phyloP scores from a whole-genome alignment of 2,797 vertebrate genomes.

The Telmatherina bonti region DNA sequence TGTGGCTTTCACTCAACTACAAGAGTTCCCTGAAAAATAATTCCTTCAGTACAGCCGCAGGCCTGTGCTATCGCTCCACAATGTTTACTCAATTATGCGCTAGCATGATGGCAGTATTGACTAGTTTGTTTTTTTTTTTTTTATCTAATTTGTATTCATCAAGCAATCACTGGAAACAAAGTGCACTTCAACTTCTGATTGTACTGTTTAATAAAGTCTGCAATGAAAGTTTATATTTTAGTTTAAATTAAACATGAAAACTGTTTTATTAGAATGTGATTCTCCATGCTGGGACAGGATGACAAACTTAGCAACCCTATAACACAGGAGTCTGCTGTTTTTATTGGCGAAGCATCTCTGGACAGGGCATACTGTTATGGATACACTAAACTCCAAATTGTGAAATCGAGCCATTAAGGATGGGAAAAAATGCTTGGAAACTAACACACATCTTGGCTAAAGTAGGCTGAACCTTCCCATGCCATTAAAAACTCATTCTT shows the following conservation, averaged over 20 bases:
- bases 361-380: conserved; percentile 64
- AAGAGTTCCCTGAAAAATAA: conserved; percentile 59
- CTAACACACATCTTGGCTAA: conserved; percentile 33
- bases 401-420: conserved; percentile 17
- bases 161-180: conserved; percentile 3
- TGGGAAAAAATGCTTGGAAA: conserved; percentile 28
- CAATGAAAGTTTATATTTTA: conserved; percentile 5
- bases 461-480: not conserved
- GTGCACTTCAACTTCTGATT: not conserved
- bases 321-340: conserved; percentile 74
- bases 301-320: conserved; percentile 66
- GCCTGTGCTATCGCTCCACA: conserved; percentile 44
- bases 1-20: conserved; percentile 65
- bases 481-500: conserved; percentile 38
- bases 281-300: conserved; percentile 61
- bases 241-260: conserved; percentile 21
- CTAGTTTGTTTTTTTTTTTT: conserved; percentile 44
- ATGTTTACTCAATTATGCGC: conserved; percentile 42
- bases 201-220: not conserved
- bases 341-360: conserved; percentile 70
- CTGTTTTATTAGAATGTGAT: conserved; percentile 58
- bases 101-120: conserved; percentile 49
- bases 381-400: conserved; percentile 50
- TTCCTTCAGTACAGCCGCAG: conserved; percentile 45
- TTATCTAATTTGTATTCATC: conserved; percentile 4